A percentile compares a stretch with the other conserved stretches of the same genome.
Conservation (phyloP, 64 coral and sea anemone genomes). For the Anthopleura sola region DNA sequence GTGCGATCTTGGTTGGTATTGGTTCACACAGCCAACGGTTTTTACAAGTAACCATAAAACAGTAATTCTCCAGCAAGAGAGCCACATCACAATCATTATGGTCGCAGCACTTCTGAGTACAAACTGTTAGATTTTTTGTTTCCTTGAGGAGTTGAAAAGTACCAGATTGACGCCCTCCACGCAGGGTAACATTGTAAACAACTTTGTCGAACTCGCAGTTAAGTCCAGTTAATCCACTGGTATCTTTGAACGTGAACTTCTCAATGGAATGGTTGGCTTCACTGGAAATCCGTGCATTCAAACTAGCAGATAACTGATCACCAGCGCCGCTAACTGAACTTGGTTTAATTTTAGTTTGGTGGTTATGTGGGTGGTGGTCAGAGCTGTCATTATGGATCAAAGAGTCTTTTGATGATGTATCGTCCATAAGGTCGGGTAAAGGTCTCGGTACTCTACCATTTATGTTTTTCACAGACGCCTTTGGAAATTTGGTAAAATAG, state of each 20-base stretch:
- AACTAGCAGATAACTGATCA: background rate
- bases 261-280: background rate
- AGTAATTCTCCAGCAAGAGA: constrained; percentile 37
- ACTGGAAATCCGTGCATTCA: background rate
- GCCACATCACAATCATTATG: constrained; percentile 28
- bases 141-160: constrained; percentile 14
- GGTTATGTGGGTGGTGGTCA: background rate
- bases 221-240: background rate
- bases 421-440: background rate
- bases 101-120: constrained; percentile 29
- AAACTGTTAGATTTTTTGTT: background rate
- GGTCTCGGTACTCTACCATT: background rate
- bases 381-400: background rate
- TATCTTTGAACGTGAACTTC: background rate
- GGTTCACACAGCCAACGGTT: constrained; percentile 32
- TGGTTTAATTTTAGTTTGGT: background rate
- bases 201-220: constrained; percentile 5
- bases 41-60: constrained; percentile 46
- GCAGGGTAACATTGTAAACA: constrained; percentile 44
- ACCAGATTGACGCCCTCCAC: constrained; percentile 34
- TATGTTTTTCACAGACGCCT: background rate
- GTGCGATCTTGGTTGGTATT: background rate
- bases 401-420: background rate
- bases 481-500: background rate
- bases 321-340: background rate